phyloP scores from a whole-genome alignment of 2,888 invertebrate species.

The Palloptera scutellata region DNA sequence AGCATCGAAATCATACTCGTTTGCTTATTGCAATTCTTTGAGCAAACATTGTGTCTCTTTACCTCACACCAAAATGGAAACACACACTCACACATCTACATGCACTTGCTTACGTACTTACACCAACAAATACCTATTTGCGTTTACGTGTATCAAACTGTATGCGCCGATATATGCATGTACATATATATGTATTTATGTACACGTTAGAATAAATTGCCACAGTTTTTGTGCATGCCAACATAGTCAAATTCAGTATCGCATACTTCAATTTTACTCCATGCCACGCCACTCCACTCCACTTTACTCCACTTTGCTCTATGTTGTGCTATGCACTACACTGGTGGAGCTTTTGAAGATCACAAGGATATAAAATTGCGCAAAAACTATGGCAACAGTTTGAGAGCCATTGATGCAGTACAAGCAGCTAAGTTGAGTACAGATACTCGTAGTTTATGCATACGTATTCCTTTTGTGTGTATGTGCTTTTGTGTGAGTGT shows the following conservation, averaged over 20 bases:
- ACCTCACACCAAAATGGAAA: constrained; percentile 3
- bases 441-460: too few species aligned
- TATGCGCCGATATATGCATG: neutral
- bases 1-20: constrained; percentile 41
- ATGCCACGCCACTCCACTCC: constrained; percentile 9
- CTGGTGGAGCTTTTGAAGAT: neutral
- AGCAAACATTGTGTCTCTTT: constrained; percentile 22
- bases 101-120: constrained; percentile 30
- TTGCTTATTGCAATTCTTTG: constrained; percentile 34
- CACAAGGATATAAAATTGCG: neutral
- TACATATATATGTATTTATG: constrained; percentile 4
- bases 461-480: too few species aligned
- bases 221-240: constrained; percentile 23
- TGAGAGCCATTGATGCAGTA: constrained; percentile 1
- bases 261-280: neutral
- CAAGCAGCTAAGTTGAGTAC: neutral
- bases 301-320: constrained; percentile 2
- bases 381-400: constrained; percentile 53
- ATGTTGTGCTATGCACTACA: too few species aligned
- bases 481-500: too few species aligned
- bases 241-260: constrained; percentile 28
- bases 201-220: constrained; percentile 17
- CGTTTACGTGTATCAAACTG: too few species aligned
- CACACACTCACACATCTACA: neutral
- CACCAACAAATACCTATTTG: neutral